Evolutionary conservation across 23 tunicate species (phyloP), one percentile per base, ranked within the genome.

Genomic region (Ciona savignyi): DNA sequence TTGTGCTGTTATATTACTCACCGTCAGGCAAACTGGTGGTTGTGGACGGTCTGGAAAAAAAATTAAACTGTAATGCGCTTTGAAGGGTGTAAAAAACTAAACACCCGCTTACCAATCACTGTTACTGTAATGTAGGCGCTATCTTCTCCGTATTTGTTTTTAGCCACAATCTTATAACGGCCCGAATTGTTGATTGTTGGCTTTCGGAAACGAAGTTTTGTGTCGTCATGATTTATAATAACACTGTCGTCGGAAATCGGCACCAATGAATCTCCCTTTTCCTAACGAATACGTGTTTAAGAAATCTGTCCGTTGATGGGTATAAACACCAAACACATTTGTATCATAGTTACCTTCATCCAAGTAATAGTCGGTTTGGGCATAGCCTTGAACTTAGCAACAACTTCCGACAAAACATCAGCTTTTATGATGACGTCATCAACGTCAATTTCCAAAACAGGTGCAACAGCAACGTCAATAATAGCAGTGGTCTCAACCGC

Each of bases 111-210:
- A 85, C 92, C 98, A 24, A 94, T 70, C n/a, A 94, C 84, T 29
- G 71, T 70, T 2, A 87, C 62, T 3, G 71, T 78, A 30, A 94
- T 60, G 32, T 62, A 56, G 11, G 80, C 71, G 63, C 64, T 74
- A 26, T 77, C 83, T 56, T 88, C 83, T 29, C 99, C 99, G 65
- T 94, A 80, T 33, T 87, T 87, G 76, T 94, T 94, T 61, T 74
- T 86, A 0, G 83, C 89, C 19, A 78, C 70, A 22, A 94, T 79
- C 25, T 70, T 34, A 66, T 86, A 94, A 1, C 82, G 35, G 25
- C 99, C 99, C 0, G 86, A 74, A 29, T 94, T 85, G 22, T 34
- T 22, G 25, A 76, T 25, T 30, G 64, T 77, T 2, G 85, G 65
- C 51, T 83, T 83, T 61, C 80, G 84, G 30, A 89, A 51, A 4